Base-by-base conservation (phyloP, 35 echinoderm and acorn worm species). In the Diadema setosum region DNA sequence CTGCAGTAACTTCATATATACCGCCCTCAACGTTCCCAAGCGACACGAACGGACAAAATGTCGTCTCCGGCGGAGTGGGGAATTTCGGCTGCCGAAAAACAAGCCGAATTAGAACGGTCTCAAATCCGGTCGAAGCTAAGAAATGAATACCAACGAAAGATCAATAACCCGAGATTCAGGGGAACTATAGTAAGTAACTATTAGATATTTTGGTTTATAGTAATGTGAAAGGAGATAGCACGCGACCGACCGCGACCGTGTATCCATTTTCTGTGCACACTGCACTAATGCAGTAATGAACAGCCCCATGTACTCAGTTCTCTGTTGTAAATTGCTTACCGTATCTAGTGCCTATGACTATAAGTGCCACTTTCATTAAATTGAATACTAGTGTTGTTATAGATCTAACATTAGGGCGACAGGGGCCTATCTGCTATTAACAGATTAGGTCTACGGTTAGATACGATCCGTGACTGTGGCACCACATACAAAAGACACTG, bases 131-230 rank as follows among this genome's bases (percentile, higher is more conserved):
- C 73, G 25, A 78, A 44, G 73, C 39, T 78, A 35, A 78, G 73
- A 21, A 78, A 78, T 44, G 73, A 78, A n/a, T 78, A 78, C 25
- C 73, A 78, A n/a, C 16, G 73, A 36, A 78, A 78, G 73, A 78
- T 78, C 24, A 78, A 78, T 36, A 78, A 78, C 44, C 73, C 73
- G 24, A 25, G 1, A 1, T 25, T n/a, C 33, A 78, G 25, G 5
- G 73, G 40, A 21, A 41, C 73, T 15, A 41, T 78, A 41, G 73
- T 78, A 41, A 43, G 73, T 78, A 35, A 25, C 0, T 3, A 4
- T 32, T 15, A 15, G 7, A 32, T 67, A n/a, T 24, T 7, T 26
- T n/a, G 23, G 58, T 7, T 63, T 21, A 55, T 55, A 21, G n/a
- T n/a, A 0, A 2, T 55, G 14, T 55, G 0, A 12, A 55, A 2